Base-by-base conservation (phyloP, 2,113 vertebrate genomes). In the Nothocercus nigrocapillus region DNA sequence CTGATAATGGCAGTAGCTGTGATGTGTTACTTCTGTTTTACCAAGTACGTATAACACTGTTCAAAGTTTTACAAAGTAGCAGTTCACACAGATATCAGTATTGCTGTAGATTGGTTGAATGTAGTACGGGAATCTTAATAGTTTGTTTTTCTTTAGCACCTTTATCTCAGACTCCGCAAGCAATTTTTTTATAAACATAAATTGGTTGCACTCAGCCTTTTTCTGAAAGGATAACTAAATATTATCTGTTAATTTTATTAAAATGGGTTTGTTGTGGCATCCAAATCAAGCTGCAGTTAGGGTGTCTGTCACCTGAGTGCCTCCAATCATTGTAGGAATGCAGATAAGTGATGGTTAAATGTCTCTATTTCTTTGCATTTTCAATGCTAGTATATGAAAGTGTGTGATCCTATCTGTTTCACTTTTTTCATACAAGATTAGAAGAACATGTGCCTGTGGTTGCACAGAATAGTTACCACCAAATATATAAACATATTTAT, bases 21-120 rank as follows among this genome's bases (percentile, higher is more conserved):
- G 2, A 82, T 38, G 40, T 96, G 93, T 95, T 98, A 98, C 73
- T 36, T 95, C 94, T 85, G 96, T 70, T 62, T 97, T 59, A 56
- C 56, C 94, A 98, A 89, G 98, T 98, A 96, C 25, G 97, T 97
- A 42, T 85, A n/a, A 2, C 51, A 13, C 27, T 24, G 16, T 14
- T 42, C 42, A 17, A 16, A 4, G 28, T 44, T 28, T 79, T 64
- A 38, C 9, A 72, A 70, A 74, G 59, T 7, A 56, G 30, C n/a
- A 11, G 15, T 73, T 85, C 47, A 14, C 89, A 27, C 1, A 9
- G 25, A 8, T 73, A 27, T 1, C 40, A 20, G 30, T 51, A 12
- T 61, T 81, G 25, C 61, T 40, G 0, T 45, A 38, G 56, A 24
- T 51, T 22, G 79, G 49, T 34, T 2, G 1, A 61, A 30, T 53